A percentile compares a stretch with the other conserved stretches of the same genome.
phyloP scores from a whole-genome alignment of 2,113 vertebrate genomes.

The Malurus alboscapulatus region DNA sequence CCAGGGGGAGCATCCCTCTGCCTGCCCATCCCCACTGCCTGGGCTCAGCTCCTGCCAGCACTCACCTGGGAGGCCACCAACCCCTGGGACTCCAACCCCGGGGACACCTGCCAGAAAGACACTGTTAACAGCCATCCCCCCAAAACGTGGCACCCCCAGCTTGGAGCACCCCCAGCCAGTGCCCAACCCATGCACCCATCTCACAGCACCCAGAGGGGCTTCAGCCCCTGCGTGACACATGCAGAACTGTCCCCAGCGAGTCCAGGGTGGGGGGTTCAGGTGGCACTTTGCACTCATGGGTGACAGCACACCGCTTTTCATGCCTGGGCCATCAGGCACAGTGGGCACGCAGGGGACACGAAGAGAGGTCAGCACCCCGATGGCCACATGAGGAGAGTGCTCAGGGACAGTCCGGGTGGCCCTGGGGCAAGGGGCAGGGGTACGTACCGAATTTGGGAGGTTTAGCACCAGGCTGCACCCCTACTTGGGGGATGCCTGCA shows the following conservation, averaged over 20 bases:
- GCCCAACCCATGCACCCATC: background rate
- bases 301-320: background rate
- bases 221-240: background rate
- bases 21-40: background rate
- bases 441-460: constrained; percentile 72
- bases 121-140: background rate
- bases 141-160: fast-evolving
- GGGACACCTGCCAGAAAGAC: constrained; percentile 30
- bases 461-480: constrained; percentile 69
- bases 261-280: background rate
- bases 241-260: background rate
- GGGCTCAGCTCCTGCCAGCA: background rate
- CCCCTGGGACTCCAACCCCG: constrained; percentile 38
- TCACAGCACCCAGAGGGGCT: background rate
- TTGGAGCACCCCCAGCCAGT: background rate
- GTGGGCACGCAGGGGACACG: fast-evolving
- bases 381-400: background rate
- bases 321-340: fast-evolving
- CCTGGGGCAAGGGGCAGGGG: background rate
- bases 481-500: constrained; percentile 70
- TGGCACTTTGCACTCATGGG: background rate
- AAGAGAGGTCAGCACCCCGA: fast-evolving
- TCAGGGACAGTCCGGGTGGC: fast-evolving
- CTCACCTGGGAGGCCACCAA: constrained; percentile 27
- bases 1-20: background rate